Evolutionary conservation across 2,888 invertebrate species (phyloP), one percentile per base, ranked within the genome.

Genomic region (Heliconius ismenius): DNA sequence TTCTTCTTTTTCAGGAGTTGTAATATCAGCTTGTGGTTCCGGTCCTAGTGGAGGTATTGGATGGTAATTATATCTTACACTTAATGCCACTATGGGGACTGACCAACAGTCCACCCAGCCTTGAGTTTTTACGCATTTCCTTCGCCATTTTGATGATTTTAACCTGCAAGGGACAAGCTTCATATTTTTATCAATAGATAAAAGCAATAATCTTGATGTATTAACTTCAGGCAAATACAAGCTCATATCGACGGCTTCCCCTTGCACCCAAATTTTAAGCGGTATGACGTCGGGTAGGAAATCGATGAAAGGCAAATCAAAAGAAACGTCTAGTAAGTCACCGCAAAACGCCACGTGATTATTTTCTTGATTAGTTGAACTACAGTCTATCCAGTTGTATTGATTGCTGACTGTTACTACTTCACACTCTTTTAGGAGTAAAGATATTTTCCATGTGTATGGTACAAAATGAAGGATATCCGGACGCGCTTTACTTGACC

Each of bases 361-460:
- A 90, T 99, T 99, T 92, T 99, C 99, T 89, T 98, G 98, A 84
- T 98, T 97, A 73, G 98, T 98, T 39, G 98, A 98, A 75, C 98
- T 98, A 85, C 99, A 99, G 91, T 99, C 99, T 82, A 99, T 97
- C 99, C 99, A 99, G 91, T 99, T 99, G 90, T 98, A 98, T 88
- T 99, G 98, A 92, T 99, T 99, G 85, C 98, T 97, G 24, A 98
- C 94, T 64, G 98, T 98, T 1, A 99, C 95, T 24, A 99, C 95
- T 92, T 99, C 99, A 91, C 99, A 99, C 90, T 99, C 98, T 89
- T 99, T 98, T 32, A 99, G 92, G 13, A 98, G 95, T 79, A 99
- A 94, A 79, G 97, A 97, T 85, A 99, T 97, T 87, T 98, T 97
- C 97, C 98, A 99, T 0, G 98, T 98, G 90, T 99, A 99, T 2